Evolutionary conservation across 1,140 invertebrate species (phyloP).

Genomic region (Cataglyphis hispanica): DNA sequence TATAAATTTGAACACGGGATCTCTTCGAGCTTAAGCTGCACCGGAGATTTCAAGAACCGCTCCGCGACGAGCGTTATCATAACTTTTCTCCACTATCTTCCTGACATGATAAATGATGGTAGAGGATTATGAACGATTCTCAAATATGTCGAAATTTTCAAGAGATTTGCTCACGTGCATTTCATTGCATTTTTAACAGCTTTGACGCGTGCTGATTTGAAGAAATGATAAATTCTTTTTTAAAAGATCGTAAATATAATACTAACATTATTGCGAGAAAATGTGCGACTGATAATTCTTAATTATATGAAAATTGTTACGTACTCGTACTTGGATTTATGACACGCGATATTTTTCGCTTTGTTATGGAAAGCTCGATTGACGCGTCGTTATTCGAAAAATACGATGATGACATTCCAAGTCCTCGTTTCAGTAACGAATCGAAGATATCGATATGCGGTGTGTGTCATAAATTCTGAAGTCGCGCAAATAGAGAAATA

Average conservation of each 20-base stretch:
- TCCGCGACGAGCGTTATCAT: background rate
- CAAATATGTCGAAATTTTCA: constrained; percentile 6
- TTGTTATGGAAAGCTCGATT: background rate
- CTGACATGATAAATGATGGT: background rate
- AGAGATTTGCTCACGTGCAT: background rate
- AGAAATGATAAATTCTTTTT: background rate
- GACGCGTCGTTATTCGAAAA: background rate
- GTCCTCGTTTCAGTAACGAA: constrained; percentile 16
- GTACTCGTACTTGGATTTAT: background rate
- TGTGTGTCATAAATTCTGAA: constrained; percentile 20
- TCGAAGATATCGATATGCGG: background rate
- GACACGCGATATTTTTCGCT: background rate
- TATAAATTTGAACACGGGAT: constrained; percentile 22
- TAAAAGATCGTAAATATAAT: background rate
- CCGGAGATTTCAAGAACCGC: background rate
- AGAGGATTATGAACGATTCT: background rate
- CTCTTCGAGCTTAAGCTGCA: background rate
- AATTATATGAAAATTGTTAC: background rate
- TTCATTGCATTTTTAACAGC: background rate
- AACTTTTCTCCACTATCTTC: background rate
- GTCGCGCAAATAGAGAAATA: background rate
- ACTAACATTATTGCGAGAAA: background rate
- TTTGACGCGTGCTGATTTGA: background rate
- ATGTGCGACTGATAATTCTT: background rate
- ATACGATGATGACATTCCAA: background rate